These are phyloP conservation scores for Triplophysa siluroides DNA, from an alignment of 2,113 vertebrate genomes.

Conservation along the genomic window DNA sequence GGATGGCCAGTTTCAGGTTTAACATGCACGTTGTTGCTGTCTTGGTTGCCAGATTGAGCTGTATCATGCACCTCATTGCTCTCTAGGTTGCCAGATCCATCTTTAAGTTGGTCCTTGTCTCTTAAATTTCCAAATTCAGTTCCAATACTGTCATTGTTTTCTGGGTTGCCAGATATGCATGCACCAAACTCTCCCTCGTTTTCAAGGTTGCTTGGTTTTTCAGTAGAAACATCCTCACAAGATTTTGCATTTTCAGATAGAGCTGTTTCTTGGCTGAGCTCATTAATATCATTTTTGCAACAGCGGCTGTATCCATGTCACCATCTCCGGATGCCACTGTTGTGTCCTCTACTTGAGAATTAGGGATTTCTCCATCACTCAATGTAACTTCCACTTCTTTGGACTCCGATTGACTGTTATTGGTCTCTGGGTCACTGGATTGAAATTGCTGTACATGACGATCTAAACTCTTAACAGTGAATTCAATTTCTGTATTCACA, in stretches of 20 bases:
- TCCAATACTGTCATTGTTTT: background rate
- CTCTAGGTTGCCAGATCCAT: background rate
- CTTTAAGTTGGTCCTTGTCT: too few species aligned
- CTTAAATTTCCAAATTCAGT: too few species aligned
- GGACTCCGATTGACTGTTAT: background rate
- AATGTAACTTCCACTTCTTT: background rate
- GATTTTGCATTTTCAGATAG: background rate
- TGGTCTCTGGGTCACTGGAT: background rate
- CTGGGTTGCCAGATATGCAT: background rate
- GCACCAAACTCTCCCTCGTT: background rate
- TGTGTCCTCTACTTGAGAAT: constrained; percentile 32
- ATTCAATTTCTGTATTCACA: constrained; percentile 28
- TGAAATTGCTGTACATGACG: background rate
- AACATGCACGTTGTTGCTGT: background rate
- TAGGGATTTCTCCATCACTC: constrained; percentile 11
- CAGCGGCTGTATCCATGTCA: background rate
- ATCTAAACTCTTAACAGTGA: background rate
- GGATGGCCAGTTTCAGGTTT: background rate
- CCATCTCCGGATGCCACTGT: background rate
- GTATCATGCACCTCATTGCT: background rate
- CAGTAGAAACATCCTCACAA: background rate
- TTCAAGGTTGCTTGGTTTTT: background rate
- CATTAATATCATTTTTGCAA: background rate
- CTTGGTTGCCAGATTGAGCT: background rate
- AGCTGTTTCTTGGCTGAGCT: background rate